Percentiles rank a stretch among this genome's conserved stretches.
Evolutionary conservation across 2,888 invertebrate genomes (phyloP).

Genomic region (Caenorhabditis sp.): DNA sequence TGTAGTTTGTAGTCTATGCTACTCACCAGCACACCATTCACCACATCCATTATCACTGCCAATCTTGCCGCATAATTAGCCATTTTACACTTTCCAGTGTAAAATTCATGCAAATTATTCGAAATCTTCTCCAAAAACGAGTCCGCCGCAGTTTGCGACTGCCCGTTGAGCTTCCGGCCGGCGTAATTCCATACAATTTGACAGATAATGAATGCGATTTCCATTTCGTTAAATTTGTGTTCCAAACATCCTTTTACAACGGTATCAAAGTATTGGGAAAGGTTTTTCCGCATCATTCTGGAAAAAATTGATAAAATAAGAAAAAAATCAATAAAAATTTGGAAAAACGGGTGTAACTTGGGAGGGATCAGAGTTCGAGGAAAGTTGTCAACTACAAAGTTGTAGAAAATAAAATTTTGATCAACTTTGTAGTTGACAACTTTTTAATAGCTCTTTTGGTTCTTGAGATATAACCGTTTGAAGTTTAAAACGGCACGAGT

Average conservation of each 20-base stretch:
- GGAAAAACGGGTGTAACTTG: too few species aligned
- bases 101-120: conserved; percentile 48
- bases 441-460: too few species aligned
- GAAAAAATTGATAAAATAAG: neutral
- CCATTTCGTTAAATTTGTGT: conserved; percentile 29
- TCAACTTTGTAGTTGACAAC: too few species aligned
- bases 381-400: too few species aligned
- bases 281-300: conserved; percentile 13
- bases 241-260: conserved; percentile 24
- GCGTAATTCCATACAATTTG: conserved; percentile 55
- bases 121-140: conserved; percentile 33
- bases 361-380: too few species aligned
- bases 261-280: conserved; percentile 20
- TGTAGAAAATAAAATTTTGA: too few species aligned
- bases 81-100: conserved; percentile 1
- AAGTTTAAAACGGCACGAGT: too few species aligned
- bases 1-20: too few species aligned
- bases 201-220: conserved; percentile 18
- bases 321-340: too few species aligned
- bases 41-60: conserved; percentile 42
- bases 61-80: conserved; percentile 42
- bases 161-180: conserved; percentile 29
- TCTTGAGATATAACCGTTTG: too few species aligned
- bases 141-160: conserved; percentile 34
- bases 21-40: conserved; percentile 43